These are phyloP conservation scores for Brachyhypopomus occidentalis DNA, from an alignment of 2,113 vertebrate genomes.

Conservation along the genomic window DNA sequence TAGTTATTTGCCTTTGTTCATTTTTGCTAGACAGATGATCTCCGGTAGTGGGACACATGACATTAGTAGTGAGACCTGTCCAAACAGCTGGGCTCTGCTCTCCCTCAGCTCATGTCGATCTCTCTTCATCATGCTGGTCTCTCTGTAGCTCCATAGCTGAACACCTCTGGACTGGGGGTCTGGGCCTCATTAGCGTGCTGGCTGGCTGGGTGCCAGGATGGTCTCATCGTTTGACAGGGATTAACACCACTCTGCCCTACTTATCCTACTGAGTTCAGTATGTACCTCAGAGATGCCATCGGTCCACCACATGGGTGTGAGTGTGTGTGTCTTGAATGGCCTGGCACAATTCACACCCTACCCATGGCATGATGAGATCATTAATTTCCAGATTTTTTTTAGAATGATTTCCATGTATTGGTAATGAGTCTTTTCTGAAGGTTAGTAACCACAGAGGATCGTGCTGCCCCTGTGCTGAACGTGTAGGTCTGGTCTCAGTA, in stretches of 20 bases:
- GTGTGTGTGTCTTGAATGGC: constrained; percentile 56
- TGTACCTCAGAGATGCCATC: constrained; percentile 71
- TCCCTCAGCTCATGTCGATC: background rate
- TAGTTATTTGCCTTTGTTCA: background rate
- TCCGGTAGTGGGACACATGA: background rate
- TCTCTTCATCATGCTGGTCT: background rate
- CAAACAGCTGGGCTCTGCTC: background rate
- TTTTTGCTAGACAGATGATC: background rate
- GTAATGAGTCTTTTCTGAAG: constrained; percentile 74
- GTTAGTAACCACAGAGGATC: constrained; percentile 66
- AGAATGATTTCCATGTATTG: constrained; percentile 76
- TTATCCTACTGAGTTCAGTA: constrained; percentile 75
- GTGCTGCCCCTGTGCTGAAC: constrained; percentile 58
- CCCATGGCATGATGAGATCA: constrained; percentile 69
- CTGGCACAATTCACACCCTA: constrained; percentile 59
- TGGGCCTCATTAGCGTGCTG: constrained; percentile 57
- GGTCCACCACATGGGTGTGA: constrained; percentile 59
- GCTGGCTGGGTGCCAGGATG: constrained; percentile 14
- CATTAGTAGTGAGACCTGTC: background rate
- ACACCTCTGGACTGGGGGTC: constrained; percentile 39
- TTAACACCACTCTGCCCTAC: constrained; percentile 69
- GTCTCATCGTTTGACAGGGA: constrained; percentile 43
- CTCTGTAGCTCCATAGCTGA: constrained; percentile 12
- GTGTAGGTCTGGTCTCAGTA: background rate
- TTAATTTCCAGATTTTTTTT: constrained; percentile 72